phyloP scores from a whole-genome alignment of 2,888 invertebrate species.

The Ellobium chinense region DNA sequence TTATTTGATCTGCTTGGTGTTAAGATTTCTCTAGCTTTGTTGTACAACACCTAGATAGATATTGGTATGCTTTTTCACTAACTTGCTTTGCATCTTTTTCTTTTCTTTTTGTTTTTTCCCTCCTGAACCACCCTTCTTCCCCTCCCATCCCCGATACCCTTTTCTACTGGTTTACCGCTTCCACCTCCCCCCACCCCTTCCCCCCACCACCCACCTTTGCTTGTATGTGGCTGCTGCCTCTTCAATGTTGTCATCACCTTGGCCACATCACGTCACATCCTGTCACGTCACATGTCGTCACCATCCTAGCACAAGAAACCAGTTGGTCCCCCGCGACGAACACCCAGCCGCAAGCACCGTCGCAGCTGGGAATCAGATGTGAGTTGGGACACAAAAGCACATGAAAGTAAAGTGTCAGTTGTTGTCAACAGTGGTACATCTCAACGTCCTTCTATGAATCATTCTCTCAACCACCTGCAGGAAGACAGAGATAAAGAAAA shows the following conservation, averaged over 20 bases:
- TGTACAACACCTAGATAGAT: not conserved
- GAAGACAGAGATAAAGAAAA: constrained; percentile 28
- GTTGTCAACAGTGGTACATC: not conserved
- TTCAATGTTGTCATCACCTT: not conserved
- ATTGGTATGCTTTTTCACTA: not conserved
- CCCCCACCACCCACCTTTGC: not conserved
- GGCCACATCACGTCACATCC: too few species aligned
- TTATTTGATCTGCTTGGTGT: too few species aligned
- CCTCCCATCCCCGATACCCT: not conserved
- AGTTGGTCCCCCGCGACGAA: constrained; percentile 69
- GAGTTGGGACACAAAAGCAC: not conserved
- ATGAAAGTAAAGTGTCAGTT: not conserved
- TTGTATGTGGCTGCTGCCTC: constrained; percentile 4
- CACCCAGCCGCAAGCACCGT: constrained; percentile 63
- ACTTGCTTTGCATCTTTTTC: not conserved
- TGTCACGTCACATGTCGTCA: not conserved
- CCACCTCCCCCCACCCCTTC: not conserved
- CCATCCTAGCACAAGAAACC: constrained; percentile 68
- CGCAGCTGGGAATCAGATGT: constrained; percentile 44
- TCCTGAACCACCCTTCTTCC: not conserved
- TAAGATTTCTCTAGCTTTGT: too few species aligned
- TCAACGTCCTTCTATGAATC: constrained; percentile 14
- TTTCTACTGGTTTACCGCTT: not conserved
- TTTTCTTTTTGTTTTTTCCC: not conserved
- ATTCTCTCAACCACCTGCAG: constrained; percentile 36